These are phyloP conservation scores for Panopea generosa DNA, from an alignment of 2,888 invertebrate species.

Conservation along the genomic window DNA sequence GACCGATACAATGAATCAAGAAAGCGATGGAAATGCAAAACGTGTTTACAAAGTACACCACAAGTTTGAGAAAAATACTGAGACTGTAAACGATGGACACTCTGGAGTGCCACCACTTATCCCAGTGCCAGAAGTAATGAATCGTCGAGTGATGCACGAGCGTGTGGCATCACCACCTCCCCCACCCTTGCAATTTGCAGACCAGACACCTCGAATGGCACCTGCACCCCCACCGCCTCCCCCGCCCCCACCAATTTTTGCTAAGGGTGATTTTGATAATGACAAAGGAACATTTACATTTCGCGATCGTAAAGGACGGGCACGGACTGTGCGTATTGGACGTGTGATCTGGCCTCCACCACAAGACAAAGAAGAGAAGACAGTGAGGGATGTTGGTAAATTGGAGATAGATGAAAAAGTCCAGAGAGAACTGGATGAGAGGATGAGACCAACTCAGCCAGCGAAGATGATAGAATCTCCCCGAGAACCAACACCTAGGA, in stretches of 20 bases:
- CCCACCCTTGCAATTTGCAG: conserved; percentile 63
- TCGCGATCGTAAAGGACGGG: conserved; percentile 92
- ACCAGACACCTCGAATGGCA: conserved; percentile 63
- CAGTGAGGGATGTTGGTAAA: conserved; percentile 76
- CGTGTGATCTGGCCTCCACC: conserved; percentile 93
- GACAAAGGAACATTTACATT: conserved; percentile 82
- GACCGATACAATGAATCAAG: conserved; percentile 6
- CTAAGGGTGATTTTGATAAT: conserved; percentile 61
- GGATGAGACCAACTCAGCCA: conserved; percentile 64
- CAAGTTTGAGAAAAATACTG: conserved; percentile 68
- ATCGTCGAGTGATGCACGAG: conserved; percentile 49
- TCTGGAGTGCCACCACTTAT: conserved; percentile 51
- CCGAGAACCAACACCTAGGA: not conserved
- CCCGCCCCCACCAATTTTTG: conserved; percentile 87
- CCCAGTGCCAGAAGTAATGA: conserved; percentile 75
- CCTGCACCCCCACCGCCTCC: conserved; percentile 69
- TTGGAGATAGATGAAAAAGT: conserved; percentile 82
- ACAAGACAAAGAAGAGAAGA: conserved; percentile 89
- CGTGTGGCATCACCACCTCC: conserved; percentile 67
- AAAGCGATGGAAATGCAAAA: conserved; percentile 46
- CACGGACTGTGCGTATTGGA: conserved; percentile 96
- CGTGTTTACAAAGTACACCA: conserved; percentile 66
- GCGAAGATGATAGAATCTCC: conserved; percentile 60
- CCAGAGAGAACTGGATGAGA: conserved; percentile 71
- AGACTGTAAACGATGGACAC: conserved; percentile 59